Evolutionary conservation across 2,888 invertebrate species (phyloP).

Genomic region (Meta bourneti): DNA sequence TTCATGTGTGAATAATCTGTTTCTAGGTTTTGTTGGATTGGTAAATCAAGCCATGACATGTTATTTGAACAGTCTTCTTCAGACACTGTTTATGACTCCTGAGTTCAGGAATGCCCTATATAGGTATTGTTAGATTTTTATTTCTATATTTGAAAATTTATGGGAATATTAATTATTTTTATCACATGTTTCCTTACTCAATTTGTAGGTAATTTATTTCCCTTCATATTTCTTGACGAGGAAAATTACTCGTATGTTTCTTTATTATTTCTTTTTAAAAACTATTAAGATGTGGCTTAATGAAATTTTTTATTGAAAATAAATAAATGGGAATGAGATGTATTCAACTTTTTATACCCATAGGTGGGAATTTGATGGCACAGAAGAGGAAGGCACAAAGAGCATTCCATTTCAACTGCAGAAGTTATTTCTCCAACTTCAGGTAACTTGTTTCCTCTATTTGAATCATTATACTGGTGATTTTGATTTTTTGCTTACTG

Average conservation of each 20-base stretch:
- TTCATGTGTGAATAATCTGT: background rate
- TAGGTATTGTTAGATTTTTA: slow-evolving; percentile 78
- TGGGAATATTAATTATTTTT: too few species aligned
- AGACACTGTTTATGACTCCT: slow-evolving; percentile 94
- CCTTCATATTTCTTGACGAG: background rate
- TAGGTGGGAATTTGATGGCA: slow-evolving; percentile 87
- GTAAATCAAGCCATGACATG: slow-evolving; percentile 96
- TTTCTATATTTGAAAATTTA: too few species aligned
- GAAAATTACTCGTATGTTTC: too few species aligned
- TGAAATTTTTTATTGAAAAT: too few species aligned
- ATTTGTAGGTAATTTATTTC: background rate
- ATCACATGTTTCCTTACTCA: too few species aligned
- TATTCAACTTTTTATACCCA: background rate
- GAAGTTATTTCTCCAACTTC: slow-evolving; percentile 90
- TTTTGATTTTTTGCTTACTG: too few species aligned
- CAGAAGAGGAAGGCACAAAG: slow-evolving; percentile 85
- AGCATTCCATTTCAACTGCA: slow-evolving; percentile 93
- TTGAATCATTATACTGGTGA: too few species aligned
- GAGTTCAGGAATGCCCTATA: slow-evolving; percentile 94
- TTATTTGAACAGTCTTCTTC: slow-evolving; percentile 92
- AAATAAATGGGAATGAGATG: too few species aligned
- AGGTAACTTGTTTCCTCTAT: slow-evolving; percentile 80
- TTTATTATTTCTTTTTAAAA: too few species aligned
- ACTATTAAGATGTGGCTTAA: too few species aligned
- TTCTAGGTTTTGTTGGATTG: slow-evolving; percentile 87